Evolutionary conservation across 2,113 vertebrate species (phyloP).

Genomic region (Oreotragus oreotragus): DNA sequence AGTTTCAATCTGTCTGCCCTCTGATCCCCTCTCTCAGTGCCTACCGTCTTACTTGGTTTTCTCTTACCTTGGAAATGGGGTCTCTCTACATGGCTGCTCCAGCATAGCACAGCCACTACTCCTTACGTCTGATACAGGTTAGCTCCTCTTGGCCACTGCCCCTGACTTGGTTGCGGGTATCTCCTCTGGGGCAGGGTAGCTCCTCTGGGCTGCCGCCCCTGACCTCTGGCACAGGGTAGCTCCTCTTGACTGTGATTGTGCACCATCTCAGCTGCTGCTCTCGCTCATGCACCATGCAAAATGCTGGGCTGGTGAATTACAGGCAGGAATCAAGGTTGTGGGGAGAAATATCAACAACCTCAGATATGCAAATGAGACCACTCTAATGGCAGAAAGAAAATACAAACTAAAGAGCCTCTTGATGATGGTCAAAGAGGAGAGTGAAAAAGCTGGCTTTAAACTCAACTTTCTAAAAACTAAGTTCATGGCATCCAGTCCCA

Average conservation of each 20-base stretch:
- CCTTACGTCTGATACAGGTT: too few species aligned
- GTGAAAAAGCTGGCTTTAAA: not conserved
- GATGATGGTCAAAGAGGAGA: not conserved
- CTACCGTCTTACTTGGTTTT: too few species aligned
- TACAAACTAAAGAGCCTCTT: not conserved
- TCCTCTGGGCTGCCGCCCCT: rapidly evolving
- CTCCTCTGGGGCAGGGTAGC: too few species aligned
- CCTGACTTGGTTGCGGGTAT: too few species aligned
- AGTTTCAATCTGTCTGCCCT: too few species aligned
- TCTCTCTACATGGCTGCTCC: too few species aligned
- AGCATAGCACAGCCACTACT: too few species aligned
- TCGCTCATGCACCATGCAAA: rapidly evolving
- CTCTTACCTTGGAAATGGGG: too few species aligned
- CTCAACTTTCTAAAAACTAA: not conserved
- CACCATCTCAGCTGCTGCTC: too few species aligned
- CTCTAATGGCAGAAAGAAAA: not conserved
- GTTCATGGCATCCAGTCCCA: not conserved
- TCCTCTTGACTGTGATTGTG: too few species aligned
- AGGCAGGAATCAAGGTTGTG: not conserved
- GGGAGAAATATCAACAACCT: not conserved
- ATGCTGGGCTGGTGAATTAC: not conserved
- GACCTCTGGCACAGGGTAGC: rapidly evolving
- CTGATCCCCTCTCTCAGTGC: too few species aligned
- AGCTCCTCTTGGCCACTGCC: too few species aligned
- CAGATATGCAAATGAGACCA: not conserved